Conservation (phyloP, 2,797 vertebrate species). For the Poeciliopsis paucimaculata region DNA sequence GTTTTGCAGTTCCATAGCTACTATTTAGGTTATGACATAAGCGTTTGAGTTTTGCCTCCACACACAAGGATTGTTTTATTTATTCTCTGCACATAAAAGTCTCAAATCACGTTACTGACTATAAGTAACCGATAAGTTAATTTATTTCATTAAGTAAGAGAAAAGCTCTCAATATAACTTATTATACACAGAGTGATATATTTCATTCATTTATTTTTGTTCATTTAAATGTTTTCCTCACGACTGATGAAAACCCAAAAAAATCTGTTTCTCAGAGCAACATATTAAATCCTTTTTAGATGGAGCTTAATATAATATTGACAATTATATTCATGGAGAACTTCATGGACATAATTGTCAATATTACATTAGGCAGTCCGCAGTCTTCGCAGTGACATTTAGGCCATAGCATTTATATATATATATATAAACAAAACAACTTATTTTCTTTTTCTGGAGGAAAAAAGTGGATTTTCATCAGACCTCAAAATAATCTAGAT, state of each 20-base stretch:
- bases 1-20: background rate
- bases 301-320: too few relatives aligned
- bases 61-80: background rate
- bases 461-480: background rate
- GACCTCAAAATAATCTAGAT: background rate
- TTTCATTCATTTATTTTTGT: background rate
- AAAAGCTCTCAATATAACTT: background rate
- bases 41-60: background rate
- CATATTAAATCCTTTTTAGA: too few relatives aligned
- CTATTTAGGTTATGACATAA: background rate
- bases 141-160: background rate
- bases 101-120: background rate
- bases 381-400: background rate
- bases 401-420: background rate
- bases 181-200: background rate
- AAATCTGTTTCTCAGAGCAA: background rate
- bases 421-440: background rate
- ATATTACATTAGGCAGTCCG: background rate
- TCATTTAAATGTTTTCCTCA: background rate
- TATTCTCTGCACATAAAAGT: background rate
- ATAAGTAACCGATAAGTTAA: background rate
- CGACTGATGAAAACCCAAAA: background rate
- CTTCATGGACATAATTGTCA: too few relatives aligned
- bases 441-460: background rate
- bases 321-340: background rate